Evolutionary conservation across 1,140 invertebrate genomes (phyloP).

Genomic region (Cherax quadricarinatus): DNA sequence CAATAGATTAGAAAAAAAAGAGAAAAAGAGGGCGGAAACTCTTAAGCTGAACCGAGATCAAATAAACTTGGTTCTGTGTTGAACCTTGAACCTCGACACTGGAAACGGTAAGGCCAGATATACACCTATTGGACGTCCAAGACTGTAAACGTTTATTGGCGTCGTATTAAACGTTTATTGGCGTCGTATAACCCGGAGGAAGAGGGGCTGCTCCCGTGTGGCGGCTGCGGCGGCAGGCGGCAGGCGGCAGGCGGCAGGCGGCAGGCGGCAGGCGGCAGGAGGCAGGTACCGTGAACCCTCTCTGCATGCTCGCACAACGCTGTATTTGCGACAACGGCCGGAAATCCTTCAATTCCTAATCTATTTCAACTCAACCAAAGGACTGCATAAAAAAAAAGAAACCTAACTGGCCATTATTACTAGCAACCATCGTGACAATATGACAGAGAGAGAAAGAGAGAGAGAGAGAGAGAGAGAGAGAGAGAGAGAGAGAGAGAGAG

Average conservation of each 20-base stretch:
- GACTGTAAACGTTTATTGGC: neutral
- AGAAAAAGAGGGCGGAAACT: too few relatives aligned
- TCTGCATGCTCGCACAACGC: too few relatives aligned
- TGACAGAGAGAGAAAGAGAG: neutral
- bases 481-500: neutral
- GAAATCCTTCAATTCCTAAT: neutral
- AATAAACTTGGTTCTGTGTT: neutral
- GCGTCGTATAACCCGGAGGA: neutral
- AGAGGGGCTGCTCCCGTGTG: neutral
- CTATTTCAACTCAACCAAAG: too few relatives aligned
- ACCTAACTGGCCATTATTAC: neutral
- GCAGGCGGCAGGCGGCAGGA: too few relatives aligned
- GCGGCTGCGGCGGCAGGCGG: too few relatives aligned
- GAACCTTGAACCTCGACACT: neutral
- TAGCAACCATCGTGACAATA: neutral
- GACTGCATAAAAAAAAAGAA: too few relatives aligned
- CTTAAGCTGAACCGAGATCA: neutral
- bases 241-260: too few relatives aligned
- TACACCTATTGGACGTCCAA: neutral
- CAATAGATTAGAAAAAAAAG: too few relatives aligned
- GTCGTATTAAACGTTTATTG: neutral
- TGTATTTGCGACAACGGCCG: neutral
- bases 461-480: neutral
- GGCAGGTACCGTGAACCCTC: neutral
- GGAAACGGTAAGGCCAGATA: neutral